Percentiles rank a stretch among this genome's conserved stretches.
phyloP scores from a whole-genome alignment of 2,888 invertebrate genomes.

The Odontocerum albicorne region DNA sequence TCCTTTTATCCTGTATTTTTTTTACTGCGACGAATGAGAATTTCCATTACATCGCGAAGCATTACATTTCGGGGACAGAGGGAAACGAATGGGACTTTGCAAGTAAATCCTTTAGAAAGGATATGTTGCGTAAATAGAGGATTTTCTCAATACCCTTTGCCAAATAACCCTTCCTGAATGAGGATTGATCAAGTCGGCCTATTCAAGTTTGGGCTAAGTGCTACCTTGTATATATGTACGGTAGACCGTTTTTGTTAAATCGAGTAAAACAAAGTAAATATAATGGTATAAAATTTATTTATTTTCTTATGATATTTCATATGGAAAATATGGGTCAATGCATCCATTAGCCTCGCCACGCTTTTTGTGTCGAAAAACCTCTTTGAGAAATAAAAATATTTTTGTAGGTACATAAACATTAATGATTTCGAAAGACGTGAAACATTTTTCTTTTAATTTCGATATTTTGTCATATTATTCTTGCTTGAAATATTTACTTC shows the following conservation, averaged over 20 bases:
- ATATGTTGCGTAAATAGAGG: slow-evolving; percentile 30
- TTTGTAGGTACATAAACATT: no score
- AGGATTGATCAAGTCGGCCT: slow-evolving; percentile 22
- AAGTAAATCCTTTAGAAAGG: slow-evolving; percentile 26
- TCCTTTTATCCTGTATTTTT: not conserved
- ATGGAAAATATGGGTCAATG: slow-evolving; percentile 15
- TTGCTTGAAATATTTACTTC: no score
- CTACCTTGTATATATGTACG: slow-evolving; percentile 1
- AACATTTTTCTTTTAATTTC: no score
- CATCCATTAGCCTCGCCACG: no score
- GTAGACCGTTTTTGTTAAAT: slow-evolving; percentile 18
- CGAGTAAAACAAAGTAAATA: slow-evolving; percentile 13
- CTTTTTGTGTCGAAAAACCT: no score
- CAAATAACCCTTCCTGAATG: slow-evolving; percentile 25
- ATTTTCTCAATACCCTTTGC: slow-evolving; percentile 18
- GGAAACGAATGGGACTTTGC: slow-evolving; percentile 20
- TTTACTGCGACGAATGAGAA: not conserved
- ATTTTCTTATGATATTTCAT: slow-evolving; percentile 7
- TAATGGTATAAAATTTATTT: slow-evolving; percentile 17
- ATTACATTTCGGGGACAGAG: slow-evolving; percentile 11
- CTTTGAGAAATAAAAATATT: no score
- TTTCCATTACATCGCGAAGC: slow-evolving; percentile 6
- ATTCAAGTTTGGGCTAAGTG: slow-evolving; percentile 16
- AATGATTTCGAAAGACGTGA: no score
- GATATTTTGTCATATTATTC: no score